Conservation (phyloP, 2,113 vertebrate genomes). For the Rhabdornis inornatus region DNA sequence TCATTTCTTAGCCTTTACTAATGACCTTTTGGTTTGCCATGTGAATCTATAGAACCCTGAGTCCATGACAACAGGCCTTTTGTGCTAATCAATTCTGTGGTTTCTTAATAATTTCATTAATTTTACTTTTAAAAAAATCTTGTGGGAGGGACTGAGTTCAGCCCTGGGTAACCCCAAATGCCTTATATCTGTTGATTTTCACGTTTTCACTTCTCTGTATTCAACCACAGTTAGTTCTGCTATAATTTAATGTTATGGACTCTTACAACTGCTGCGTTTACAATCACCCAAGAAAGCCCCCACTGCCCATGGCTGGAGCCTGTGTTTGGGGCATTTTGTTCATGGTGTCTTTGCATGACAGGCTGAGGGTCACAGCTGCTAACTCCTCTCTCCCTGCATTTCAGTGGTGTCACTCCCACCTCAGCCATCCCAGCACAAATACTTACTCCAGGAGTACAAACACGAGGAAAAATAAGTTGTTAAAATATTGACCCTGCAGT, state of each 20-base stretch:
- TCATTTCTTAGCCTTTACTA: background rate
- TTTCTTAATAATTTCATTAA: background rate
- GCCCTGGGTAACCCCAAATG: background rate
- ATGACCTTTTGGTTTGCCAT: background rate
- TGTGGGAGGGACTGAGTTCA: background rate
- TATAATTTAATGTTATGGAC: background rate
- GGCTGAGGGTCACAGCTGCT: background rate
- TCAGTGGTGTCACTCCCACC: background rate
- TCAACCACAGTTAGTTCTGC: background rate
- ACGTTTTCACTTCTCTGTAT: background rate
- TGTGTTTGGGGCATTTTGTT: background rate
- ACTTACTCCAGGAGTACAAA: background rate
- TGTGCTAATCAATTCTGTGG: background rate
- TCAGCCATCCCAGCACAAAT: background rate
- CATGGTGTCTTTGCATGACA: background rate
- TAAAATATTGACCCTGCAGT: conserved; percentile 17
- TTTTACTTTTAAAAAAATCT: background rate
- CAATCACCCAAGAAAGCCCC: background rate
- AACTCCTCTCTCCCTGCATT: background rate
- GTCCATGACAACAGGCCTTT: background rate
- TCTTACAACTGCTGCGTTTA: background rate
- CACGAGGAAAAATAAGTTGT: conserved; percentile 11
- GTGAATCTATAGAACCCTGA: background rate
- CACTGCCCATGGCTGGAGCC: fast-evolving
- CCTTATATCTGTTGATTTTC: background rate